Evolutionary conservation across 2,113 vertebrate species (phyloP).

Genomic region (Lycocorax pyrrhopterus): DNA sequence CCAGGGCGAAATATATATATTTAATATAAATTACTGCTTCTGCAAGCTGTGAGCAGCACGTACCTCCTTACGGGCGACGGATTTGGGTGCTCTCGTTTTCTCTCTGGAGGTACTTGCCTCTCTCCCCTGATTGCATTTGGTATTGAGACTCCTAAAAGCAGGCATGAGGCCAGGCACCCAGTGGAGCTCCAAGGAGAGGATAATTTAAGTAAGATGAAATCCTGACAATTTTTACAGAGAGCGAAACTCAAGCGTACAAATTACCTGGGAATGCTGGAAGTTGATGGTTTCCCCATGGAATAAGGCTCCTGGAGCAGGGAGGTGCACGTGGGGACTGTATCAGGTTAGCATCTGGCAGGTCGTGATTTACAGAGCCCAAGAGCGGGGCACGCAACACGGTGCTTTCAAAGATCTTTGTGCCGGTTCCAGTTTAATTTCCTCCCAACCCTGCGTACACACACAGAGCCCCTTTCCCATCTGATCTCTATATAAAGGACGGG

Average conservation of each 20-base stretch:
- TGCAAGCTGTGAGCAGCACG: conserved; percentile 41
- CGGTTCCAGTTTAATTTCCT: conserved; percentile 53
- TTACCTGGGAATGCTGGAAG: conserved; percentile 55
- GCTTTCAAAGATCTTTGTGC: conserved; percentile 35
- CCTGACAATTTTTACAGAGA: conserved; percentile 41
- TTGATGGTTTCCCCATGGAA: not conserved
- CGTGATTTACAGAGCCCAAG: not conserved
- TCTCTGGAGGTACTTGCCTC: not conserved
- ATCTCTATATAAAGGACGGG: not conserved
- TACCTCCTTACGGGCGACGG: not conserved
- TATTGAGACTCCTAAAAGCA: not conserved
- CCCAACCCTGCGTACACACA: not conserved
- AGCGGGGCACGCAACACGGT: not conserved
- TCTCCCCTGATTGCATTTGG: not conserved
- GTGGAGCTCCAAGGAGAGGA: not conserved
- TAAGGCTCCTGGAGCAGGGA: not conserved
- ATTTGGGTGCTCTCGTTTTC: not conserved
- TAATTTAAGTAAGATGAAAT: conserved; percentile 44
- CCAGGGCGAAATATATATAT: conserved; percentile 18
- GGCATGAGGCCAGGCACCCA: not conserved
- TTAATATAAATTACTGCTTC: conserved; percentile 19
- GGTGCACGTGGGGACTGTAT: not conserved
- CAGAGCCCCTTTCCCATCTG: not conserved
- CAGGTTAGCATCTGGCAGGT: not conserved
- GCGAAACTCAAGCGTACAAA: not conserved